Conservation (phyloP, 2,113 vertebrate genomes). For the Siphamia tubifer region DNA sequence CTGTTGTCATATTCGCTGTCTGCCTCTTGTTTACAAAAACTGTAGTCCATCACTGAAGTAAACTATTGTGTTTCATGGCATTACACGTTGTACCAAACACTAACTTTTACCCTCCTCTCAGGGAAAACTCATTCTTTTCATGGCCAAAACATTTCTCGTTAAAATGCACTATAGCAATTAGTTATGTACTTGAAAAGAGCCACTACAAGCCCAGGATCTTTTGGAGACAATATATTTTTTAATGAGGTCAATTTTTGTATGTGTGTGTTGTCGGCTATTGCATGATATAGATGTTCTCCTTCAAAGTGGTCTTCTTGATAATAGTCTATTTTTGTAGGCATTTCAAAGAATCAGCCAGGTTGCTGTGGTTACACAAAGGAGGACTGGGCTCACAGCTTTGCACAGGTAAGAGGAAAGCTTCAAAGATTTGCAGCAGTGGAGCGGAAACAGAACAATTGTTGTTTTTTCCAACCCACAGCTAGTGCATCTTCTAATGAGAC, state of each 20-base stretch:
- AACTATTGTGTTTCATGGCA: not conserved
- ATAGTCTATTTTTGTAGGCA: conserved; percentile 63
- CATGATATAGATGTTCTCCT: conserved; percentile 33
- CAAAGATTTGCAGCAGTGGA: conserved; percentile 57
- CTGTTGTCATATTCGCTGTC: not conserved
- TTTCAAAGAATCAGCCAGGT: conserved; percentile 66
- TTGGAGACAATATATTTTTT: conserved; percentile 50
- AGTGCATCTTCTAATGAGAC: conserved; percentile 69
- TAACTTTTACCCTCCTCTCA: conserved; percentile 1
- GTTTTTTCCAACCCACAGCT: conserved; percentile 51
- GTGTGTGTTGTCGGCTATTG: conserved; percentile 32
- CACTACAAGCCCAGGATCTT: conserved; percentile 24
- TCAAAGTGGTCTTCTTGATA: conserved; percentile 57
- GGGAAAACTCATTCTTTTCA: conserved; percentile 16
- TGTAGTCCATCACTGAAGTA: no score
- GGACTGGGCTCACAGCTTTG: conserved; percentile 50
- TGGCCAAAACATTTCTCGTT: conserved; percentile 44
- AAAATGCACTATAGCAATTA: conserved; percentile 63
- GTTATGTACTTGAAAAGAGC: conserved; percentile 39
- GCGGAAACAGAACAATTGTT: conserved; percentile 60
- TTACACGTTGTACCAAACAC: not conserved
- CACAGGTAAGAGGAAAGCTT: conserved; percentile 67
- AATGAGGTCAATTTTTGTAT: conserved; percentile 64
- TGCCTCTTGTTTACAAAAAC: not conserved
- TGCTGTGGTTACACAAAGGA: conserved; percentile 68